phyloP scores from a whole-genome alignment of 2,888 invertebrate species.

The Conchocele bisecta region DNA sequence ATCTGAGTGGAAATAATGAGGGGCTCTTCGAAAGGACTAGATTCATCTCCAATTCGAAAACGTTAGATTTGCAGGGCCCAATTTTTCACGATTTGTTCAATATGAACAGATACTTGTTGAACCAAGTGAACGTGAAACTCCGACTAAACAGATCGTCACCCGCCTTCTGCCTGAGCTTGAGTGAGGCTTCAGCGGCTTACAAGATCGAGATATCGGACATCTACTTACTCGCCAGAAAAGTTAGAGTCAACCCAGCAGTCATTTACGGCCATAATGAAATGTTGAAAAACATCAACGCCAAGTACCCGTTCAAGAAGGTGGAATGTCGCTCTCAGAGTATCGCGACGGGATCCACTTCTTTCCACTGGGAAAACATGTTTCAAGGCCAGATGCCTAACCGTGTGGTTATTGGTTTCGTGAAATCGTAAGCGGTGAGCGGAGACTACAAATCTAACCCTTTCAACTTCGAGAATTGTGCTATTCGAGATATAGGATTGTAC shows the following conservation, averaged over 20 bases:
- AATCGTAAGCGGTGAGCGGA: conserved; percentile 23
- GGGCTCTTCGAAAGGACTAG: conserved; percentile 19
- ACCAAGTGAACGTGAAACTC: too few species aligned
- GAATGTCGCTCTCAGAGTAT: too few species aligned
- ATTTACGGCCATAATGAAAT: too few species aligned
- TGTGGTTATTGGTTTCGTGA: conserved; percentile 23
- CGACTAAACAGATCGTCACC: conserved; percentile 8
- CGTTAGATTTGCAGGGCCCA: conserved; percentile 41
- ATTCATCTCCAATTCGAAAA: conserved; percentile 11
- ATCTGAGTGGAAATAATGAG: conserved; percentile 22
- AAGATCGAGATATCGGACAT: conserved; percentile 20
- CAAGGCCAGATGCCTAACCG: conserved; percentile 20
- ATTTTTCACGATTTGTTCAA: conserved; percentile 33
- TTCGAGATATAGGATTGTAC: conserved; percentile 30
- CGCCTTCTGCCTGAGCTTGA: conserved; percentile 4
- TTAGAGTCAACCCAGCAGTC: too few species aligned
- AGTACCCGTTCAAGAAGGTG: too few species aligned
- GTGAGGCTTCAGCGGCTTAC: neutral
- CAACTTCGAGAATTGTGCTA: conserved; percentile 27
- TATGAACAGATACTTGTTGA: too few species aligned
- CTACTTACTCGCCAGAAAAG: conserved; percentile 16
- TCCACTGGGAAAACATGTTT: too few species aligned
- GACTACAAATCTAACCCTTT: too few species aligned
- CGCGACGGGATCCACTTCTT: too few species aligned
- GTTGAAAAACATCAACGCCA: conserved; percentile 24